Conservation (phyloP, 2,888 invertebrate species). For the Drosophila infuscata region DNA sequence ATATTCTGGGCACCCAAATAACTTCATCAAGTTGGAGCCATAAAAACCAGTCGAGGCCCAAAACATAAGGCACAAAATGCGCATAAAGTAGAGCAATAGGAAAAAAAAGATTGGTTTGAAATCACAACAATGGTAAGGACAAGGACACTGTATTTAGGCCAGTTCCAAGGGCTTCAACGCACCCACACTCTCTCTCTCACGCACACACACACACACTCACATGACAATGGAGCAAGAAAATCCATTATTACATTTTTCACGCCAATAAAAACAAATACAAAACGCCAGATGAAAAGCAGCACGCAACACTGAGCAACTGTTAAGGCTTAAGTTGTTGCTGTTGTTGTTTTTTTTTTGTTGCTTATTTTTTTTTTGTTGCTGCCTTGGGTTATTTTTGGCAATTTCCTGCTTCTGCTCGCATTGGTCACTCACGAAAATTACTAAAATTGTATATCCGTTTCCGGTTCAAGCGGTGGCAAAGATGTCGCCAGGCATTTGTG, state of each 20-base stretch:
- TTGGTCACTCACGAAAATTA: slow-evolving; percentile 75
- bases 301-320: slow-evolving; percentile 55
- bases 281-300: slow-evolving; percentile 33
- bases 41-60: slow-evolving; percentile 43
- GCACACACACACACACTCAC: slow-evolving; percentile 13
- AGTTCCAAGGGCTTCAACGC: slow-evolving; percentile 30
- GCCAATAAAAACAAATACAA: slow-evolving; percentile 79
- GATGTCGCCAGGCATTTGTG: slow-evolving; percentile 42
- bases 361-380: slow-evolving; percentile 26
- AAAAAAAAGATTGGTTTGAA: slow-evolving; percentile 31
- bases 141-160: slow-evolving; percentile 23
- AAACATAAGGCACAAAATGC: slow-evolving; percentile 31
- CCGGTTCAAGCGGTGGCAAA: slow-evolving; percentile 59
- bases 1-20: slow-evolving; percentile 50
- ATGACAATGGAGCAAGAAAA: slow-evolving; percentile 26
- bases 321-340: slow-evolving; percentile 41
- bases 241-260: slow-evolving; percentile 79
- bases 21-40: slow-evolving; percentile 62
- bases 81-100: slow-evolving; percentile 27
- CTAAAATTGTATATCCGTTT: slow-evolving; percentile 77
- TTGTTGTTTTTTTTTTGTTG: slow-evolving; percentile 27
- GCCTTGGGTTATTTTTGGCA: slow-evolving; percentile 51
- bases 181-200: slow-evolving; percentile 13
- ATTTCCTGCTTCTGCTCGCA: slow-evolving; percentile 57
- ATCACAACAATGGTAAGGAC: slow-evolving; percentile 25